Conservation (phyloP, 1,140 invertebrate genomes). For the Epicauta chinensis region DNA sequence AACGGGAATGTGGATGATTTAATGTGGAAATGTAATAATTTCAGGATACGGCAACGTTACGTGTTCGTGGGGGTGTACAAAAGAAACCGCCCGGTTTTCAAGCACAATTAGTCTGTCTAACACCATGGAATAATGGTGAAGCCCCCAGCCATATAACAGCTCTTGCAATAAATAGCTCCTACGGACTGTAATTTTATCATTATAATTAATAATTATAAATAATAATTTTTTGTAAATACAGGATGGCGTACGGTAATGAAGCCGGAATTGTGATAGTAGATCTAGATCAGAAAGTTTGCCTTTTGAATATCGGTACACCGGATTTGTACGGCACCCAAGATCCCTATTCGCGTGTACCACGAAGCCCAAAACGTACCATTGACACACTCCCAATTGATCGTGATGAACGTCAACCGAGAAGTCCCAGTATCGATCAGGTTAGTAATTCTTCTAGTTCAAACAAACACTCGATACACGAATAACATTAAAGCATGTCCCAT, state of each 20-base stretch:
- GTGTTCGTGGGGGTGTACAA: conserved; percentile 68
- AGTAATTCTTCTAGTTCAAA: conserved; percentile 27
- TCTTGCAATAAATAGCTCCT: conserved; percentile 90
- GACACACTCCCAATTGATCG: conserved; percentile 31
- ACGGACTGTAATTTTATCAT: conserved; percentile 80
- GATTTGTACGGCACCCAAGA: conserved; percentile 86
- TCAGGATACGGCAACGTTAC: conserved; percentile 47
- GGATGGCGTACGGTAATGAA: conserved; percentile 95
- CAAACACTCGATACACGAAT: not conserved
- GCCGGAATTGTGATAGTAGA: conserved; percentile 91
- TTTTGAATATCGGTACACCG: conserved; percentile 76
- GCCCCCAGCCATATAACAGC: conserved; percentile 78
- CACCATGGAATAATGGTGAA: conserved; percentile 72
- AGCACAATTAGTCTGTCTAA: conserved; percentile 89
- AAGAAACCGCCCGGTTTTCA: conserved; percentile 89
- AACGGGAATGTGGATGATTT: conserved; percentile 5
- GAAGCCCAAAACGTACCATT: conserved; percentile 65
- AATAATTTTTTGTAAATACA: conserved; percentile 43
- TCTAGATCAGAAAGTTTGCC: conserved; percentile 83
- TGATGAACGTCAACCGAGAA: conserved; percentile 68
- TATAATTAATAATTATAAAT: not conserved
- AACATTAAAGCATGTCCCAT: not conserved
- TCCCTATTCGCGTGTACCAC: conserved; percentile 78
- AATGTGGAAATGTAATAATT: not conserved
- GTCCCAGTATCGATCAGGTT: conserved; percentile 90